Base-by-base conservation (phyloP, 1,140 invertebrate species). In the Ostrea edulis region DNA sequence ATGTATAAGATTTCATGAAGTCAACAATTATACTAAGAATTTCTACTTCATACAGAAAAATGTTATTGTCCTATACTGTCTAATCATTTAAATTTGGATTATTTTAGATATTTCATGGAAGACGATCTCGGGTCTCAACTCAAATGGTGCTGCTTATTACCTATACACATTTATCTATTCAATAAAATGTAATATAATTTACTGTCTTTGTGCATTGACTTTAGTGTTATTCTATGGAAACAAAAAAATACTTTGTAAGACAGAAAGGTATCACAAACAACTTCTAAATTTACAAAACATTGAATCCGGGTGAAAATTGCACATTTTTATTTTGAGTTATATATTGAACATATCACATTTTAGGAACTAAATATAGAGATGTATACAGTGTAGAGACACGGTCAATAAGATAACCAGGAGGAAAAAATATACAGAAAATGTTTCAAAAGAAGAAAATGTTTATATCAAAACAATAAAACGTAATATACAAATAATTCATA, bases 261-360 rank as follows among this genome's bases (percentile, higher is more conserved):
- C n/a, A 62, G 5, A 20, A 20, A 20, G 20, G 55, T 17, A 17
- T 20, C 55, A n/a, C 0, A 62, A 1, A 44, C 35, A 44, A 44
- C 35, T 62, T 12, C n/a, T 62, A 62, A 62, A 4, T 20, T 17
- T 7, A 62, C 14, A 62, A 62, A 62, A 58, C 55, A 62, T 20
- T 62, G 25, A 11, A 14, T 35, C 7, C 9, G 25, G 12, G 11
- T 29, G 14, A 25, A 77, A 9, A 77, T 77, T 77, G 68, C 68
- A 77, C 68, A 35, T 77, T 11, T 77, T 77, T 77, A 77, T 35
- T 77, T 77, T 22, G 68, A 77, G 25, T 77, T 77, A 22, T 77
- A 35, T 29, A 77, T 44, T 44, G 5, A 44, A 2, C 35, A 62
- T 62, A 62, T 62, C 25, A 25, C 25, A 77, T 77, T 77, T 77